Evolutionary conservation across 2,113 vertebrate species (phyloP).

Genomic region (Motacilla alba): DNA sequence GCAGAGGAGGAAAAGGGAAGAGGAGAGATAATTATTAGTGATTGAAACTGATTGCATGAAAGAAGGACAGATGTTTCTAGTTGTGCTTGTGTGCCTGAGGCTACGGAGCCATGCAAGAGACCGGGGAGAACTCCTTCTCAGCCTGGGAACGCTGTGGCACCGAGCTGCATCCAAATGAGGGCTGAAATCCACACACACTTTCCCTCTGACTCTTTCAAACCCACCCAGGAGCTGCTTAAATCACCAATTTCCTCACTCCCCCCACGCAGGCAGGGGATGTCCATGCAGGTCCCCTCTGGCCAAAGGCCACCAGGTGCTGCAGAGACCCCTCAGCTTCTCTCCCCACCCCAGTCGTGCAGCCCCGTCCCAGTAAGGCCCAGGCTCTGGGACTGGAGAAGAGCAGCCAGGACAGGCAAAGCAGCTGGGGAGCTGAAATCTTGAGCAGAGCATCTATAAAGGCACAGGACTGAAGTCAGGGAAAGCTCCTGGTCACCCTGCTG

Average conservation of each 20-base stretch:
- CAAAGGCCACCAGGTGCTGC: background rate
- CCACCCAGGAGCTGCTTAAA: background rate
- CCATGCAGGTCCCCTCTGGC: background rate
- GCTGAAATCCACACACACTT: background rate
- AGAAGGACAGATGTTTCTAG: conserved; percentile 63
- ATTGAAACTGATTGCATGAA: conserved; percentile 63
- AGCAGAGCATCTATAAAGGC: background rate
- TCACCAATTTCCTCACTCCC: fast-evolving
- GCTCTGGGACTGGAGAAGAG: background rate
- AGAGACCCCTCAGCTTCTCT: background rate
- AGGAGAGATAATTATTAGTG: conserved; percentile 64
- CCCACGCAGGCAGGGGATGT: background rate
- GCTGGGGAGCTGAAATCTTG: background rate
- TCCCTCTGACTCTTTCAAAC: background rate
- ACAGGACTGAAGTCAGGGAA: background rate
- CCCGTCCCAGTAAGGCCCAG: background rate
- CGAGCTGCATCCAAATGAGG: background rate
- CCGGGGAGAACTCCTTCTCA: background rate
- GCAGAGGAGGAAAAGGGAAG: conserved; percentile 12
- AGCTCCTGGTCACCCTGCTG: background rate
- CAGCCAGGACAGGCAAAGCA: background rate
- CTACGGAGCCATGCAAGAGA: conserved; percentile 26
- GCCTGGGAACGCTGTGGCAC: background rate
- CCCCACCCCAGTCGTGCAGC: fast-evolving
- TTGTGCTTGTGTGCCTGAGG: conserved; percentile 49